Conservation (phyloP, 1,140 invertebrate genomes). For the Lerema accius region DNA sequence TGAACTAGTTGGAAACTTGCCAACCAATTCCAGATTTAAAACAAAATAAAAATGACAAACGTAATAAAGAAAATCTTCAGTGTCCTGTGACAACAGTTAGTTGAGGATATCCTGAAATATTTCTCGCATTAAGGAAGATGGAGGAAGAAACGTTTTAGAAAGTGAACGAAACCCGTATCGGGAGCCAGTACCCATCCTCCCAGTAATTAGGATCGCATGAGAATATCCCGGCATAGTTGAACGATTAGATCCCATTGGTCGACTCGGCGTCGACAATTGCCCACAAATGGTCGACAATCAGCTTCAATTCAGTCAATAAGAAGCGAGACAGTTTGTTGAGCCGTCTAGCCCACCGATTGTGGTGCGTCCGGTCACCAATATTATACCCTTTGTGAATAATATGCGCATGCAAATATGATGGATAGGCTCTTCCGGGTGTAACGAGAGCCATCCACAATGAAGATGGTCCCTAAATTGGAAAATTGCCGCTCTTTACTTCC, state of each 20-base stretch:
- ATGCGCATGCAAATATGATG: conserved; percentile 32
- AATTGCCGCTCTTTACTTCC: conserved; percentile 18
- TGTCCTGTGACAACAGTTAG: conserved; percentile 5
- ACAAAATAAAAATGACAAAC: no score
- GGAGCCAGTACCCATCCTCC: conserved; percentile 48
- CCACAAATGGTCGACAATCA: conserved; percentile 71
- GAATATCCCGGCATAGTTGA: conserved; percentile 64
- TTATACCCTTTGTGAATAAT: conserved; percentile 31
- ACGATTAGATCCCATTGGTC: conserved; percentile 59
- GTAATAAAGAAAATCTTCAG: conserved; percentile 2
- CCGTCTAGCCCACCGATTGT: conserved; percentile 37
- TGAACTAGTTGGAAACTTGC: no score
- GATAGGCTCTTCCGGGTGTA: conserved; percentile 32
- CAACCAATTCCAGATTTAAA: no score
- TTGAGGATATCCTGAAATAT: conserved; percentile 1
- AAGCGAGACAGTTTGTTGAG: conserved; percentile 53
- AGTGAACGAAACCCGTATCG: conserved; percentile 14
- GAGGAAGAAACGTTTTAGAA: conserved; percentile 17
- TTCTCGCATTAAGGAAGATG: background rate
- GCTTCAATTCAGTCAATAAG: conserved; percentile 71
- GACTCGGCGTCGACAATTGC: conserved; percentile 55
- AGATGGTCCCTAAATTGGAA: conserved; percentile 24
- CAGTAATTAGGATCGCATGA: conserved; percentile 64
- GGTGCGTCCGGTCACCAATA: conserved; percentile 38
- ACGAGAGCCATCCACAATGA: conserved; percentile 18